Percentiles rank a stretch among this genome's conserved stretches.
phyloP scores from a whole-genome alignment of 2,797 vertebrate species.

The Coendou prehensilis region DNA sequence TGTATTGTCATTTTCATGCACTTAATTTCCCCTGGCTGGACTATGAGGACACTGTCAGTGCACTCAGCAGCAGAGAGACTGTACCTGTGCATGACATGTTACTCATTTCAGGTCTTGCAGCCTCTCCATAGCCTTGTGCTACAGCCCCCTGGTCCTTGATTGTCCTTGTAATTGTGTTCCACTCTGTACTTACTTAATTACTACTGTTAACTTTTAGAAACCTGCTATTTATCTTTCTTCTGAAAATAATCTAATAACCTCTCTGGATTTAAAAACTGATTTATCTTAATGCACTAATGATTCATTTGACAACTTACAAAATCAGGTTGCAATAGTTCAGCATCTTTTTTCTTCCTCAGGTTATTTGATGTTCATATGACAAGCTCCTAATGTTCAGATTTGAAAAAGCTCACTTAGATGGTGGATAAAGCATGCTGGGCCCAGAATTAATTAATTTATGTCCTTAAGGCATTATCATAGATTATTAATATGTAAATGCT shows the following conservation, averaged over 20 bases:
- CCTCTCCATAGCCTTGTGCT: rapidly evolving
- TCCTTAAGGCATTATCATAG: conserved; percentile 73
- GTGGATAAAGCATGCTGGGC: conserved; percentile 62
- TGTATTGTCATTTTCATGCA: background rate
- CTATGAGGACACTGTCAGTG: background rate
- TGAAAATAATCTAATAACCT: background rate
- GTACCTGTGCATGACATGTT: background rate
- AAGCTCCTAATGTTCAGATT: conserved; percentile 31
- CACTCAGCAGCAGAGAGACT: too few species aligned
- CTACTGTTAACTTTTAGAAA: background rate
- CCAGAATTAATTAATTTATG: conserved; percentile 77
- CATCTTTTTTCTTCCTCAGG: conserved; percentile 37
- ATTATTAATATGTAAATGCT: conserved; percentile 79
- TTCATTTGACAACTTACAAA: conserved; percentile 54
- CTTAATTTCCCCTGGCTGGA: background rate
- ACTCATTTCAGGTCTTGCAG: background rate
- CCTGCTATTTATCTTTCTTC: conserved; percentile 26
- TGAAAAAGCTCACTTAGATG: conserved; percentile 69
- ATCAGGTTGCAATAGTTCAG: background rate
- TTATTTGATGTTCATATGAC: conserved; percentile 66
- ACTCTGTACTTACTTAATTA: background rate
- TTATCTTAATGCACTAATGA: conserved; percentile 33
- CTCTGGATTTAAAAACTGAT: conserved; percentile 26
- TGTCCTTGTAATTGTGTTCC: background rate
- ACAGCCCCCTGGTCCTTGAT: background rate